These are phyloP conservation scores for Scrobipalpa costella DNA, from an alignment of 2,888 invertebrate species.

Conservation along the genomic window DNA sequence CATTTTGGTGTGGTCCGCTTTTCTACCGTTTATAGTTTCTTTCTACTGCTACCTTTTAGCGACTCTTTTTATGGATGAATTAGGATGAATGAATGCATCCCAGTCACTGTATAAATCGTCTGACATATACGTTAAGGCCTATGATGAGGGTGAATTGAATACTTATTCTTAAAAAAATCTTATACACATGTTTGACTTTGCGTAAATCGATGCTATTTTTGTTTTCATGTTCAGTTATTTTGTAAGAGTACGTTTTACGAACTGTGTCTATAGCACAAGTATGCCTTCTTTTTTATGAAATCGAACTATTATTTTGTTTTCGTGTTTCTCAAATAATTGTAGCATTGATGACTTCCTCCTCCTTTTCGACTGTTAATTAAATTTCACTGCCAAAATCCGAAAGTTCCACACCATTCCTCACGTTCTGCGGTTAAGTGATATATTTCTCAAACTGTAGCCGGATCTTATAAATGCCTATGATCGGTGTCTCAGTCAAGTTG, in stretches of 20 bases:
- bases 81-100: not conserved
- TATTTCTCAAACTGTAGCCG: constrained; percentile 15
- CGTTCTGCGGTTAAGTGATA: not conserved
- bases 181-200: too few species aligned
- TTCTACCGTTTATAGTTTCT: not conserved
- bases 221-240: too few species aligned
- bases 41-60: constrained; percentile 6
- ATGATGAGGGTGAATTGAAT: too few species aligned
- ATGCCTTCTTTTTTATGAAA: too few species aligned
- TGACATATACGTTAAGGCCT: too few species aligned
- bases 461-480: not conserved
- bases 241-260: too few species aligned
- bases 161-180: too few species aligned
- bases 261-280: too few species aligned
- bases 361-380: constrained; percentile 1
- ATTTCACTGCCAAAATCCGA: constrained; percentile 3
- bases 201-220: too few species aligned
- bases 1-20: not conserved
- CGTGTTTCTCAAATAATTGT: not conserved
- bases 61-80: not conserved
- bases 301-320: too few species aligned
- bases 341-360: not conserved
- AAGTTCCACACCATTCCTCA: not conserved
- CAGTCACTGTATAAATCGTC: too few species aligned
- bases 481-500: not conserved